A percentile compares a stretch with the other conserved stretches of the same genome.
Evolutionary conservation across 2,113 vertebrate genomes (phyloP).

Genomic region (Melanocharis versteri): DNA sequence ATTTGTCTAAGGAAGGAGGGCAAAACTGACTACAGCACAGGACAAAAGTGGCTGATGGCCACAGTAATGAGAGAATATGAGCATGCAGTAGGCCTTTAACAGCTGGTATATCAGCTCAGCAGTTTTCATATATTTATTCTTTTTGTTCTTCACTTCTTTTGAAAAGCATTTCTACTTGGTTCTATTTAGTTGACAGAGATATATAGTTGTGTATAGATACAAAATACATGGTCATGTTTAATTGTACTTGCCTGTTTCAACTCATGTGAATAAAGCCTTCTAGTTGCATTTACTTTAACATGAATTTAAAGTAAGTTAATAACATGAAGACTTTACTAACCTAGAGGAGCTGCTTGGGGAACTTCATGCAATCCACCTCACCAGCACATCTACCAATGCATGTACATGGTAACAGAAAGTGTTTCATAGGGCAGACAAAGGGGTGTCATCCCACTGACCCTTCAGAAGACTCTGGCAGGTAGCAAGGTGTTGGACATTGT

Average conservation of each 20-base stretch:
- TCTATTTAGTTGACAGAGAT: background rate
- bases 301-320: background rate
- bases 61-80: background rate
- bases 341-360: background rate
- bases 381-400: background rate
- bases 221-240: background rate
- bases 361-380: background rate
- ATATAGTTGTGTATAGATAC: background rate
- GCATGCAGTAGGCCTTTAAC: background rate
- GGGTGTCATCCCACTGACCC: background rate
- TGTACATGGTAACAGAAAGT: fast-evolving
- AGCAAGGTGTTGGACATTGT: background rate
- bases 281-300: background rate
- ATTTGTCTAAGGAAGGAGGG: background rate
- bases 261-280: background rate
- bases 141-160: background rate
- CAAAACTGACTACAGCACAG: background rate
- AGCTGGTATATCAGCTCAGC: background rate
- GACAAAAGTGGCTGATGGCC: background rate
- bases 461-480: background rate
- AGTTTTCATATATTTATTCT: background rate
- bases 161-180: background rate
- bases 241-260: background rate
- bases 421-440: background rate
- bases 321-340: background rate